Evolutionary conservation across 2,888 invertebrate species (phyloP), one percentile per base, ranked within the genome.

Genomic region (Venusia cambrica): DNA sequence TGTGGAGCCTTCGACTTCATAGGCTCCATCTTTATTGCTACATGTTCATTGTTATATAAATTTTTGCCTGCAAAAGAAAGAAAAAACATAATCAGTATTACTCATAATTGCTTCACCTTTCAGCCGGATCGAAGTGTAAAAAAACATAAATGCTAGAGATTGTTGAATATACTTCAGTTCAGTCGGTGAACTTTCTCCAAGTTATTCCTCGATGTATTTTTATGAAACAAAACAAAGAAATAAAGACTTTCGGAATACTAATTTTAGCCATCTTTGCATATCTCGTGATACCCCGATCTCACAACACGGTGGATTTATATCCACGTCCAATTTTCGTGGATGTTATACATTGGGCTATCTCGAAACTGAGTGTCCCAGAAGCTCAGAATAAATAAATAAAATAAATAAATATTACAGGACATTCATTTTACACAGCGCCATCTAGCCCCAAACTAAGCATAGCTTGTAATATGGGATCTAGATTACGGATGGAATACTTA

Each of bases 1-100:
- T 99, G 99, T 51, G 99, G 99, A 75, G 99, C 99, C 92, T 99
- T 97, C 65, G 99, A 98, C 90, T 99, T 99, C 97, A 99, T 98
- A 70, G 98, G 97, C 92, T 99, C 99, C 97, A 99, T 94, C 91
- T 99, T 99, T 88, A 99, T 99, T 85, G 99, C 99, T 88, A 99
- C 99, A 91, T 99, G 99, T 91, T 99, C 99, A 92, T 98, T 99
- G 92, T 98, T 99, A 92, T 99, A 99, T 75, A 99, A 92, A 90
- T 99, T 99, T 92, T 99, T 99, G 62, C 98, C 97, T 95, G 92
- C 30, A 93, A 33, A 92, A 73, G 83, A 75, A 84, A 36, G 13
- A 35, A n/a, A 47, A 18, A 33, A n/a, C n/a, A n/a, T n/a, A n/a
- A n/a, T n/a, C n/a, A n/a, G n/a, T n/a, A n/a, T n/a, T n/a, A n/a